A percentile compares a stretch with the other conserved stretches of the same genome.
Evolutionary conservation across 2,888 invertebrate species (phyloP).

Genomic region (Melanchra persicariae): DNA sequence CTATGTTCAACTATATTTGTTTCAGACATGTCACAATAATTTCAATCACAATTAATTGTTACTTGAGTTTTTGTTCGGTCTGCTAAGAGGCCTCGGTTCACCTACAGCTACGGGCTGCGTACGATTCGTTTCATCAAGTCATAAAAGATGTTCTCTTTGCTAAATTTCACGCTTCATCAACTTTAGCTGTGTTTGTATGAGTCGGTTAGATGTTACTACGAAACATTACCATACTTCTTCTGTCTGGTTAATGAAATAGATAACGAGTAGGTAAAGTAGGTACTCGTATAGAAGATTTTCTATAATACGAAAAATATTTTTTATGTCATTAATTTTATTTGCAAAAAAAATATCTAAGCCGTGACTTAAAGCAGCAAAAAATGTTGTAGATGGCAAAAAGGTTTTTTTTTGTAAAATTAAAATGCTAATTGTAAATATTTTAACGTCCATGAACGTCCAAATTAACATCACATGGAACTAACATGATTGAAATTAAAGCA

Average conservation of each 20-base stretch:
- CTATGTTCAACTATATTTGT: neutral
- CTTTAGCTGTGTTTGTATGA: conserved; percentile 13
- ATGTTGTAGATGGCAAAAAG: neutral
- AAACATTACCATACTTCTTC: conserved; percentile 24
- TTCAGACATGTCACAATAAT: neutral
- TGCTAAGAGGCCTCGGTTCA: conserved; percentile 5
- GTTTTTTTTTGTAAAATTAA: neutral
- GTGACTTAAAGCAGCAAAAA: conserved; percentile 18
- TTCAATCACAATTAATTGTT: no score
- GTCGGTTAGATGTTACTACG: conserved; percentile 9
- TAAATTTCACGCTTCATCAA: conserved; percentile 53
- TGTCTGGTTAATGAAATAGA: conserved; percentile 1
- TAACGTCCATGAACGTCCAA: conserved; percentile 19
- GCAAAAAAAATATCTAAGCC: neutral
- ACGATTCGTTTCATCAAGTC: conserved; percentile 29
- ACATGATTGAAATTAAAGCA: conserved; percentile 15
- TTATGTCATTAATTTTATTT: neutral
- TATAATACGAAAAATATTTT: neutral
- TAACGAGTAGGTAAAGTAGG: no score
- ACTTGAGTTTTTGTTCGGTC: neutral
- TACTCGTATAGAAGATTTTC: no score
- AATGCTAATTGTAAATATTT: conserved; percentile 16
- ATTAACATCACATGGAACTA: conserved; percentile 40
- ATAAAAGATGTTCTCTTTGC: conserved; percentile 44
- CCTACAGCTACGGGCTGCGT: neutral